phyloP scores from a whole-genome alignment of 2,797 vertebrate genomes.

The Aulostomus chinensis region DNA sequence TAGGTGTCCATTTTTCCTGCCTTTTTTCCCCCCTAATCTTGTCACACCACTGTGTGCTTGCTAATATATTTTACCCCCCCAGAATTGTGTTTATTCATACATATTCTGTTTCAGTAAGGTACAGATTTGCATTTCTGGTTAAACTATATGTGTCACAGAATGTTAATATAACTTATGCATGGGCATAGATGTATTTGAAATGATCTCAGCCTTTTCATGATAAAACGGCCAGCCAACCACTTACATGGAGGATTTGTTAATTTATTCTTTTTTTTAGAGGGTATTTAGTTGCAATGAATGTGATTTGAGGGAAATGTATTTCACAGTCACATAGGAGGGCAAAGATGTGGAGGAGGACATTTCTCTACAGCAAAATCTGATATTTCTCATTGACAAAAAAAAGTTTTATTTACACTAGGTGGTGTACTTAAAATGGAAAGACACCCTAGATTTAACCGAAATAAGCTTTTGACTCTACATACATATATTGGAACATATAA shows the following conservation, averaged over 20 bases:
- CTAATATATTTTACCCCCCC: conserved; percentile 15
- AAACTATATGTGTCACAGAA: conserved; percentile 6
- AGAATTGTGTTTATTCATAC: conserved; percentile 18
- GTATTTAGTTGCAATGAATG: conserved; percentile 18
- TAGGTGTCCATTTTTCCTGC: conserved; percentile 14
- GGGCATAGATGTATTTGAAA: conserved; percentile 15
- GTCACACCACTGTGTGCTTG: conserved; percentile 33
- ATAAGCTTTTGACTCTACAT: conserved; percentile 3
- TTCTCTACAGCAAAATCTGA: conserved; percentile 25
- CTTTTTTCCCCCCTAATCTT: background rate
- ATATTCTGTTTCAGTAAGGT: conserved; percentile 15
- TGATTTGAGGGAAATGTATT: conserved; percentile 19
- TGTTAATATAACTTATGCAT: conserved; percentile 10
- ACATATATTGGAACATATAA: too few species aligned
- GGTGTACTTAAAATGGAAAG: conserved; percentile 17
- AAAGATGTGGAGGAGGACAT: conserved; percentile 30
- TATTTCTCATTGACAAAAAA: conserved; percentile 29
- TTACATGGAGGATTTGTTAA: background rate
- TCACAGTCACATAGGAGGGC: conserved; percentile 24
- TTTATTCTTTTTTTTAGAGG: conserved; percentile 11
- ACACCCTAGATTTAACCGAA: background rate
- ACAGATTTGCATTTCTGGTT: conserved; percentile 11
- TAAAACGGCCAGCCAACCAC: background rate
- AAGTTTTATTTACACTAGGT: conserved; percentile 6
- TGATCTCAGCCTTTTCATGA: conserved; percentile 3